phyloP scores from a whole-genome alignment of 2,888 invertebrate species.

The Oegoconia quadripuncta region DNA sequence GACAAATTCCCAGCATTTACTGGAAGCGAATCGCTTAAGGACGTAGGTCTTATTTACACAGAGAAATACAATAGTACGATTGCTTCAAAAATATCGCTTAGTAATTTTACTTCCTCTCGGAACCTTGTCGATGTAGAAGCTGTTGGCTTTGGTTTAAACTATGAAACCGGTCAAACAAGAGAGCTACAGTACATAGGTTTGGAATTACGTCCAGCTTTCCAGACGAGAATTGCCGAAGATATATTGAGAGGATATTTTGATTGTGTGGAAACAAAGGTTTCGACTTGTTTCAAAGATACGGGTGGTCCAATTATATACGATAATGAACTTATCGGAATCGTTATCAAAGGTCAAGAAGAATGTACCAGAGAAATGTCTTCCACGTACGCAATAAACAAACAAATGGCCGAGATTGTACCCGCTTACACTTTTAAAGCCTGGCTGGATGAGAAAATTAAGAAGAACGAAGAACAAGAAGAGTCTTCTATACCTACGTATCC shows the following conservation, averaged over 20 bases:
- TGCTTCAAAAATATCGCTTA: slow-evolving; percentile 51
- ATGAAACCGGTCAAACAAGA: slow-evolving; percentile 46
- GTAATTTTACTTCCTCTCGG: slow-evolving; percentile 46
- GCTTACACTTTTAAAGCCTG: slow-evolving; percentile 57
- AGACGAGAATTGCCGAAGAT: slow-evolving; percentile 24
- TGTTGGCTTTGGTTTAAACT: slow-evolving; percentile 62
- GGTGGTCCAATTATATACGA: slow-evolving; percentile 59
- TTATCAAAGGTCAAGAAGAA: slow-evolving; percentile 47
- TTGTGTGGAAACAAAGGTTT: slow-evolving; percentile 62
- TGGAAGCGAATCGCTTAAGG: slow-evolving; percentile 39
- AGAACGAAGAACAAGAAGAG: slow-evolving; percentile 42
- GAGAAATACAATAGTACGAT: slow-evolving; percentile 53
- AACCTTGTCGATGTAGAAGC: slow-evolving; percentile 47
- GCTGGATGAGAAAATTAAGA: slow-evolving; percentile 58
- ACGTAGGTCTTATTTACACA: slow-evolving; percentile 59
- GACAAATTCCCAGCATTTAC: slow-evolving; percentile 59
- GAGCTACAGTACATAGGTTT: slow-evolving; percentile 58
- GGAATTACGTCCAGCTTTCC: slow-evolving; percentile 39
- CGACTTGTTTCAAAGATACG: slow-evolving; percentile 59
- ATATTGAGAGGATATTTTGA: slow-evolving; percentile 48
- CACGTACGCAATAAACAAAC: slow-evolving; percentile 53
- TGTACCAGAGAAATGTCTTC: slow-evolving; percentile 57
- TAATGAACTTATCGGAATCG: slow-evolving; percentile 58
- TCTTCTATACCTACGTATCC: slow-evolving; percentile 44
- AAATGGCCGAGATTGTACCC: slow-evolving; percentile 50